These are phyloP conservation scores for Telmatochromis brichardi DNA, from an alignment of 2,113 vertebrate genomes.

Conservation along the genomic window DNA sequence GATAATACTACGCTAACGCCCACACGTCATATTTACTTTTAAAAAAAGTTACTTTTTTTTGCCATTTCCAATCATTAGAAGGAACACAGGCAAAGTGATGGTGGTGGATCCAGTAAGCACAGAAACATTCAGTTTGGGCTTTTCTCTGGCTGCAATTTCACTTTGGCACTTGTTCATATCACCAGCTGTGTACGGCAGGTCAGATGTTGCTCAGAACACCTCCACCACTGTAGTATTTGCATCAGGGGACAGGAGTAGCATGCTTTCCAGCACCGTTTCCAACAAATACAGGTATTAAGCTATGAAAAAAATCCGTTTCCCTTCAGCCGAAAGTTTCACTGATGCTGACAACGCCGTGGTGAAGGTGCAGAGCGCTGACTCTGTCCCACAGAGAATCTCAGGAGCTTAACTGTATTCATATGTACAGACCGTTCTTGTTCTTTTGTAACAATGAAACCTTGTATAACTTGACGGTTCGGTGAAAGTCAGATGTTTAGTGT, in stretches of 20 bases:
- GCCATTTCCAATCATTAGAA: not conserved
- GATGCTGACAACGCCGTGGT: not conserved
- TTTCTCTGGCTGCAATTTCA: slow-evolving; percentile 9
- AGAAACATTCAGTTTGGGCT: not conserved
- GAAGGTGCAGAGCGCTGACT: not conserved
- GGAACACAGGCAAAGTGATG: not conserved
- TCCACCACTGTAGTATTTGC: not conserved
- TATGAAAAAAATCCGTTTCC: not conserved
- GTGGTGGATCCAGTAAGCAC: not conserved
- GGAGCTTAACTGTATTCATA: slow-evolving; percentile 54
- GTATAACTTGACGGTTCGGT: slow-evolving; percentile 20
- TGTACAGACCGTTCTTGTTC: slow-evolving; percentile 40
- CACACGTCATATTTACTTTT: not conserved
- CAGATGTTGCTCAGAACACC: not conserved
- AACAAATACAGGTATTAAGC: not conserved
- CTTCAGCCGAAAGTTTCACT: not conserved
- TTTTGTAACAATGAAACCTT: slow-evolving; percentile 9
- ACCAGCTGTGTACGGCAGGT: slow-evolving; percentile 7
- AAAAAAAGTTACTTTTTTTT: not conserved
- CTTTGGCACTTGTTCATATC: slow-evolving; percentile 23
- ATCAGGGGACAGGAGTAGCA: not conserved
- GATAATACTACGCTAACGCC: not conserved
- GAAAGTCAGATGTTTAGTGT: slow-evolving; percentile 18
- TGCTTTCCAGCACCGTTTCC: not conserved
- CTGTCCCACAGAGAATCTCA: slow-evolving; percentile 58